Evolutionary conservation across 2,113 vertebrate genomes (phyloP).

Genomic region (Xiphophorus hellerii): DNA sequence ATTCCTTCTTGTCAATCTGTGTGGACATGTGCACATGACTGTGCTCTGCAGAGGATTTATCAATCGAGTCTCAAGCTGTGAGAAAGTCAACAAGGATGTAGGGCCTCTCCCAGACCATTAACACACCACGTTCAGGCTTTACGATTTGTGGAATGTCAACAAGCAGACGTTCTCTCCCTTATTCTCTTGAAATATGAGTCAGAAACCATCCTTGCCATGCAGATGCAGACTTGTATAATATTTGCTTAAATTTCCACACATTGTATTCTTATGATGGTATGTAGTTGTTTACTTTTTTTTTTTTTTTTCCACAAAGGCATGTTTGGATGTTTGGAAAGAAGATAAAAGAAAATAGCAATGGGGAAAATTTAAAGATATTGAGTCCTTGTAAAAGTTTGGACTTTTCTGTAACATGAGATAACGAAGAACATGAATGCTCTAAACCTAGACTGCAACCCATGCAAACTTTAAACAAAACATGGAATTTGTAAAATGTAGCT

Average conservation of each 20-base stretch:
- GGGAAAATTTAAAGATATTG: slow-evolving; percentile 19
- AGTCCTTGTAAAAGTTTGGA: slow-evolving; percentile 31
- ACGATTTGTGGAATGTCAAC: slow-evolving; percentile 70
- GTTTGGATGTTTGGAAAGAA: slow-evolving; percentile 38
- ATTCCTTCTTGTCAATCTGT: background rate
- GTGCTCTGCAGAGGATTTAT: slow-evolving; percentile 38
- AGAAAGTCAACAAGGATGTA: slow-evolving; percentile 72
- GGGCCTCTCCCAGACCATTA: slow-evolving; percentile 45
- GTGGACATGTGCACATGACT: background rate
- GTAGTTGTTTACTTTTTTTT: slow-evolving; percentile 12
- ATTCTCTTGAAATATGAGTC: slow-evolving; percentile 66
- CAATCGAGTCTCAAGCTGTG: slow-evolving; percentile 55
- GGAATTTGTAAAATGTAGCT: background rate
- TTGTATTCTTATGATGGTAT: slow-evolving; percentile 16
- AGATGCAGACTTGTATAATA: slow-evolving; percentile 76
- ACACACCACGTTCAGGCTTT: slow-evolving; percentile 51
- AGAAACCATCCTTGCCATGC: slow-evolving; percentile 62
- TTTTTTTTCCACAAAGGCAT: slow-evolving; percentile 5
- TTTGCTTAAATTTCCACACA: slow-evolving; percentile 62
- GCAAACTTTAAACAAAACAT: background rate
- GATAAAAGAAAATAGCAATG: slow-evolving; percentile 25
- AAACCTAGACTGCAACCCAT: background rate
- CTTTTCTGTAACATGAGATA: slow-evolving; percentile 9
- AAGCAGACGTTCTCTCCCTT: slow-evolving; percentile 51
- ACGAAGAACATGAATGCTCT: background rate